Evolutionary conservation across 2,888 invertebrate genomes (phyloP).

Genomic region (Caenorhabditis parvicauda): DNA sequence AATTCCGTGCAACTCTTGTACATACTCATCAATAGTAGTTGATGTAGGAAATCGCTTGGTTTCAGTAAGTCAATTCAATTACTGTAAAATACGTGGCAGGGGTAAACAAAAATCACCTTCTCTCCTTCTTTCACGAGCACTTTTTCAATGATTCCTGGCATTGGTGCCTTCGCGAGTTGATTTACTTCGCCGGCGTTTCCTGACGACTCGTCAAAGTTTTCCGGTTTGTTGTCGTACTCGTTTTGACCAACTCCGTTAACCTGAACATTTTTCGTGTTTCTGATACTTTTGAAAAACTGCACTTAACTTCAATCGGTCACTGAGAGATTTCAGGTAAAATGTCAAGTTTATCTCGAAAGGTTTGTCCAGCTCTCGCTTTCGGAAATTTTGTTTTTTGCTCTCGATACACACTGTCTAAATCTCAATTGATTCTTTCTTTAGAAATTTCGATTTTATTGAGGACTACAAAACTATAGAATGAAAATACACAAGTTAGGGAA

Average conservation of each 20-base stretch:
- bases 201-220: slow-evolving; percentile 13
- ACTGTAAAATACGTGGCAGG: background rate
- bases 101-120: slow-evolving; percentile 69
- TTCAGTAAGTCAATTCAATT: too few species aligned
- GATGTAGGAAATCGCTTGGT: too few species aligned
- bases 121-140: slow-evolving; percentile 80
- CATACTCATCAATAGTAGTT: too few species aligned
- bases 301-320: too few species aligned
- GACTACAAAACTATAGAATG: too few species aligned
- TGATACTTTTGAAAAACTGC: background rate
- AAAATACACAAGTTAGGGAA: background rate
- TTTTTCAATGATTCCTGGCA: slow-evolving; percentile 92
- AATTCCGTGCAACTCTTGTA: too few species aligned
- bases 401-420: background rate
- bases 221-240: slow-evolving; percentile 22
- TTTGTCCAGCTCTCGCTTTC: background rate
- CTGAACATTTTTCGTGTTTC: slow-evolving; percentile 11
- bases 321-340: too few species aligned
- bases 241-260: slow-evolving; percentile 40
- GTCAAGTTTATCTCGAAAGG: background rate
- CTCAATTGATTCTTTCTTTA: background rate
- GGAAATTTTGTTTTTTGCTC: background rate
- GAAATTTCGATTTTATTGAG: too few species aligned
- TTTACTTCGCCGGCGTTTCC: slow-evolving; percentile 25
- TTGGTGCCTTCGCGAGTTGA: slow-evolving; percentile 74